phyloP scores from a whole-genome alignment of 2,113 vertebrate species.

The Tragelaphus scriptus region DNA sequence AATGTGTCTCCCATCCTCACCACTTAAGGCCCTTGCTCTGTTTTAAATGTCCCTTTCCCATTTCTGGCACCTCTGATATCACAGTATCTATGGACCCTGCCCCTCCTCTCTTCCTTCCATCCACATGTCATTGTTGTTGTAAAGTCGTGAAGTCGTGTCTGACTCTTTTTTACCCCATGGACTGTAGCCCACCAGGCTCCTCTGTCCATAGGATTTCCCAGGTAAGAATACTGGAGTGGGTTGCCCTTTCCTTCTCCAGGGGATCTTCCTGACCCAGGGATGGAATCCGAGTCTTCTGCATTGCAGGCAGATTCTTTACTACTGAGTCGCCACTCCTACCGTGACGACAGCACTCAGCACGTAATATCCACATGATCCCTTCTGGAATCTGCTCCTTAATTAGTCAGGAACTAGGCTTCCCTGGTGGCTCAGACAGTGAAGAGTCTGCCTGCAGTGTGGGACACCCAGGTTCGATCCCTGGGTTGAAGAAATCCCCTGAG shows the following conservation, averaged over 20 bases:
- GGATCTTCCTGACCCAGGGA: neutral
- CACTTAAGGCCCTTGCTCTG: neutral
- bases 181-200: neutral
- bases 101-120: neutral
- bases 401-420: neutral
- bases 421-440: neutral
- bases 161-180: neutral
- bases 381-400: neutral
- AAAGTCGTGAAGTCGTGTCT: neutral
- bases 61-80: neutral
- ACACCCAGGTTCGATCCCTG: neutral
- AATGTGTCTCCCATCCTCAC: neutral
- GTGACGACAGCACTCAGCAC: fast-evolving
- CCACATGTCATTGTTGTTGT: neutral
- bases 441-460: neutral
- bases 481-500: neutral
- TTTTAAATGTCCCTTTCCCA: neutral
- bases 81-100: fast-evolving
- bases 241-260: neutral
- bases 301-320: neutral
- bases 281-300: neutral
- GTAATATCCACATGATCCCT: neutral
- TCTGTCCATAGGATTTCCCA: neutral
- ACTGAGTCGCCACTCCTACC: neutral
- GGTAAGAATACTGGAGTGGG: neutral